A percentile compares a stretch with the other conserved stretches of the same genome.
Conservation (phyloP, 2,113 vertebrate genomes). For the Hystrix cristata region DNA sequence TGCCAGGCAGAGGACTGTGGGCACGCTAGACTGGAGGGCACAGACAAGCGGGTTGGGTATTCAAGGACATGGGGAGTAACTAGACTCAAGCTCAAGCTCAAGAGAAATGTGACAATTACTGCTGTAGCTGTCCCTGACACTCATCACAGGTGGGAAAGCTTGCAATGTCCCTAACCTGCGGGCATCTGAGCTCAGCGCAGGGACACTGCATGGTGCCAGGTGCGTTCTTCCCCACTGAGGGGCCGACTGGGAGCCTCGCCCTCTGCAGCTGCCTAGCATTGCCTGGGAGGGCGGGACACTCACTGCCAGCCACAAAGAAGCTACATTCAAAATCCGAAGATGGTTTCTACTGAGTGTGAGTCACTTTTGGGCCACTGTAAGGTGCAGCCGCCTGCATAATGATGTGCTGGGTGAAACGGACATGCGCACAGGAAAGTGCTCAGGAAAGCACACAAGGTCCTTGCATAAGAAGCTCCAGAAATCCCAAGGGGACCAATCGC, state of each 20-base stretch:
- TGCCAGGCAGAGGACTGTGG: background rate
- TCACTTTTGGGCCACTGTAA: background rate
- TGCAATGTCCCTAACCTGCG: background rate
- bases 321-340: background rate
- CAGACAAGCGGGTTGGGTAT: accelerated
- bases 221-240: background rate
- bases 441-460: accelerated
- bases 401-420: accelerated
- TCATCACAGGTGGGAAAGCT: background rate
- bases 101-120: background rate
- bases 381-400: background rate
- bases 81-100: background rate
- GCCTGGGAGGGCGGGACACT: background rate
- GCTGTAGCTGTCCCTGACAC: background rate
- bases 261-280: background rate
- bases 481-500: background rate
- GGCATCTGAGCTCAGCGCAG: background rate
- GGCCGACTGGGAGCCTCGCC: background rate
- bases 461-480: background rate
- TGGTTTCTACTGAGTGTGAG: background rate
- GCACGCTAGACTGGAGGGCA: background rate
- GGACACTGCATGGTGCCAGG: too few relatives aligned
- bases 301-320: background rate
- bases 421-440: background rate
- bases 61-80: background rate